phyloP scores from a whole-genome alignment of 2,888 invertebrate genomes.

The Notocelia uddmanniana region DNA sequence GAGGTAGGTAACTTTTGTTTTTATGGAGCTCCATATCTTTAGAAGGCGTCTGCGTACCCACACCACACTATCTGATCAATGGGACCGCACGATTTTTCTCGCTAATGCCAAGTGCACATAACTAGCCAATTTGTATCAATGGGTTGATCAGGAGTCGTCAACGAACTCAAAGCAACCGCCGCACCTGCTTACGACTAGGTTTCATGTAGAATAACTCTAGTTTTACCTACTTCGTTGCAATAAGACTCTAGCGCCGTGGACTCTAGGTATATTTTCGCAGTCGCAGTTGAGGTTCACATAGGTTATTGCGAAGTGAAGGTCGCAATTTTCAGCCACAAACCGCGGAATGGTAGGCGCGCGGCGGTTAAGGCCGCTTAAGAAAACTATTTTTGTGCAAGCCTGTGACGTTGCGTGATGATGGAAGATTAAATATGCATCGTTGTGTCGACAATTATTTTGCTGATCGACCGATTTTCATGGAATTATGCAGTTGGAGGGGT shows the following conservation, averaged over 20 bases:
- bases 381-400: constrained; percentile 54
- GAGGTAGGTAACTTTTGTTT: constrained; percentile 3
- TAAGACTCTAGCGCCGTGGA: constrained; percentile 42
- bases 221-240: constrained; percentile 40
- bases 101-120: constrained; percentile 57
- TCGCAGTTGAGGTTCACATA: constrained; percentile 42
- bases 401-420: constrained; percentile 36
- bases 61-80: constrained; percentile 44
- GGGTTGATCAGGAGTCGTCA: constrained; percentile 69
- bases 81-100: constrained; percentile 43
- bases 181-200: constrained; percentile 77
- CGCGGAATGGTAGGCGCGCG: constrained; percentile 72
- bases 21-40: constrained; percentile 20
- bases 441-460: constrained; percentile 33
- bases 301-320: constrained; percentile 52
- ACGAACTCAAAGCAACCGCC: constrained; percentile 73
- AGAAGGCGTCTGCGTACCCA: constrained; percentile 29
- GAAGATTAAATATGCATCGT: constrained; percentile 24
- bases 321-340: constrained; percentile 73
- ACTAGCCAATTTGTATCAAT: constrained; percentile 78
- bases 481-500: constrained; percentile 7
- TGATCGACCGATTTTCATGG: constrained; percentile 21
- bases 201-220: constrained; percentile 67
- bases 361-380: constrained; percentile 55
- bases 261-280: constrained; percentile 50